Percentiles rank a stretch among this genome's conserved stretches.
Conservation (phyloP, 2,797 vertebrate genomes). For the Gymnocypris eckloni region DNA sequence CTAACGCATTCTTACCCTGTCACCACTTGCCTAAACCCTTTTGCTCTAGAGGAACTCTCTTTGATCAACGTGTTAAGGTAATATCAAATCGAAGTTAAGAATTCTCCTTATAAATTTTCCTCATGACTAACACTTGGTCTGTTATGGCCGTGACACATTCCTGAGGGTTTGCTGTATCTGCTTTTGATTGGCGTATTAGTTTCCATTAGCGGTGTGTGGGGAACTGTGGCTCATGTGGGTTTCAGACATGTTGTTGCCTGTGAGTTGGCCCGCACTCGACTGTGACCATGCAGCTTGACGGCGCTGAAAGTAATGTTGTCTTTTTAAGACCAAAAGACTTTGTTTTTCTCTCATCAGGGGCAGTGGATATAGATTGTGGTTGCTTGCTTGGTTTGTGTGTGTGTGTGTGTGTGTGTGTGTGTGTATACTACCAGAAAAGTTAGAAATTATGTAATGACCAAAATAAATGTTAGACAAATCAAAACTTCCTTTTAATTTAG, state of each 20-base stretch:
- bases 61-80: conserved; percentile 52
- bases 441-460: conserved; percentile 21
- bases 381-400: neutral
- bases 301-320: conserved; percentile 38
- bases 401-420: neutral
- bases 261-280: conserved; percentile 31
- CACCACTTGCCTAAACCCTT: conserved; percentile 74
- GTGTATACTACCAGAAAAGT: conserved; percentile 11
- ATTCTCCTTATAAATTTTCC: neutral
- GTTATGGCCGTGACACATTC: conserved; percentile 19
- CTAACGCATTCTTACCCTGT: conserved; percentile 67
- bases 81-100: conserved; percentile 49
- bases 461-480: conserved; percentile 18
- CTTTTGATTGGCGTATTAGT: conserved; percentile 37
- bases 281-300: conserved; percentile 35
- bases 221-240: conserved; percentile 35
- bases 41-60: conserved; percentile 70
- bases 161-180: conserved; percentile 31
- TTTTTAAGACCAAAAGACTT: conserved; percentile 32
- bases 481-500: conserved; percentile 8
- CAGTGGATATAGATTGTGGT: conserved; percentile 40
- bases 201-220: conserved; percentile 29
- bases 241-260: conserved; percentile 46
- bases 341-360: conserved; percentile 39
- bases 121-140: neutral